Conservation (phyloP, 2,113 vertebrate genomes). For the Sterrhoptilus dennistouni region DNA sequence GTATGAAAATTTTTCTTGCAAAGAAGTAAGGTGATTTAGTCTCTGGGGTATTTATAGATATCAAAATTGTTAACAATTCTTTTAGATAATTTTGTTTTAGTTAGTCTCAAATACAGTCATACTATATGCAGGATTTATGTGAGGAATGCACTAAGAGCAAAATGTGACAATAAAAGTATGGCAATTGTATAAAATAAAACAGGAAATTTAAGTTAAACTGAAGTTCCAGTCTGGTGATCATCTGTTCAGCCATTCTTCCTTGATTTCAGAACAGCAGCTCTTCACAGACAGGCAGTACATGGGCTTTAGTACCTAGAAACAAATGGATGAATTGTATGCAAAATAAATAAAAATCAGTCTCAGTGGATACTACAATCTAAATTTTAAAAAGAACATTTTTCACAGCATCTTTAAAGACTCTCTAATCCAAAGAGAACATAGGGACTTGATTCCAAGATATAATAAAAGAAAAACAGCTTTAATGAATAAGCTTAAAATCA, state of each 20-base stretch:
- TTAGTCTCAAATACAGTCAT: fast-evolving
- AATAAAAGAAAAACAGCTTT: not conserved
- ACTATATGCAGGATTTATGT: not conserved
- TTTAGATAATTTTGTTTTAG: not conserved
- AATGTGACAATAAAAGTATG: not conserved
- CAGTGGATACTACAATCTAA: not conserved
- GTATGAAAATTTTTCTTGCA: not conserved
- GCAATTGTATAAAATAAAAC: not conserved
- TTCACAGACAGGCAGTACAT: not conserved
- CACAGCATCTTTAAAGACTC: not conserved
- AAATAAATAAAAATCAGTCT: not conserved
- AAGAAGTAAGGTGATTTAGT: not conserved
- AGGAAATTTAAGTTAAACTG: not conserved
- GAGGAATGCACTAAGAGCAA: not conserved
- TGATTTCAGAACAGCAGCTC: not conserved
- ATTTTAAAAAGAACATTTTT: not conserved
- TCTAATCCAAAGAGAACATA: not conserved
- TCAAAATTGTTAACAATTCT: not conserved
- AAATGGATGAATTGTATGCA: not conserved
- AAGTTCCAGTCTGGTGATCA: not conserved
- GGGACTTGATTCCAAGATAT: not conserved
- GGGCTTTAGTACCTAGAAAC: not conserved
- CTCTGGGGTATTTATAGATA: not conserved
- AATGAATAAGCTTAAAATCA: not conserved
- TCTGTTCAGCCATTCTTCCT: not conserved